A percentile compares a stretch with the other conserved stretches of the same genome.
phyloP scores from a whole-genome alignment of 2,797 vertebrate species.

The Sparidentex hasta region DNA sequence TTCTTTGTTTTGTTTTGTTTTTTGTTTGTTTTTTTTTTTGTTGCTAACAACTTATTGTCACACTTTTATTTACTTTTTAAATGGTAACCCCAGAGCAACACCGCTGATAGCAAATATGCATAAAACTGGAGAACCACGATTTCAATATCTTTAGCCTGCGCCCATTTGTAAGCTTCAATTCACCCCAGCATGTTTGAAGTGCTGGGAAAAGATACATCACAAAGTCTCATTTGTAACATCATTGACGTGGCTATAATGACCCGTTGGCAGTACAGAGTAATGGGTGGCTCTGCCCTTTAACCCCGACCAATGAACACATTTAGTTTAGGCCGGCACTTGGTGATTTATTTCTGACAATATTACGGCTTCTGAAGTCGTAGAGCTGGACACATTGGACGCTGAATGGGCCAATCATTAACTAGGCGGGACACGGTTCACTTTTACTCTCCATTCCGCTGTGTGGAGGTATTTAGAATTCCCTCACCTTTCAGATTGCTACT shows the following conservation, averaged over 20 bases:
- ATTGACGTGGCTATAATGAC: constrained; percentile 84
- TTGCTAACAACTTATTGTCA: constrained; percentile 2
- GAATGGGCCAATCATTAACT: constrained; percentile 85
- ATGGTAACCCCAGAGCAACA: not conserved
- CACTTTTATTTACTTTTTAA: constrained; percentile 14
- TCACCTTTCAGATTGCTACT: constrained; percentile 74
- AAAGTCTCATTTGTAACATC: constrained; percentile 86
- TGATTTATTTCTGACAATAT: constrained; percentile 87
- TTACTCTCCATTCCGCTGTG: constrained; percentile 72
- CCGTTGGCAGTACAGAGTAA: constrained; percentile 83
- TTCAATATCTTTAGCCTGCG: constrained; percentile 44
- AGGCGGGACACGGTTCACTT: constrained; percentile 78
- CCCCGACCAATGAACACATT: constrained; percentile 83
- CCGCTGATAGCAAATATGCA: constrained; percentile 7
- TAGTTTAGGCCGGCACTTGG: constrained; percentile 75
- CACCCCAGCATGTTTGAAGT: constrained; percentile 68
- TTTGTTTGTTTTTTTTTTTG: not conserved
- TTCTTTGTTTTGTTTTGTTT: no score
- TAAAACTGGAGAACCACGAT: constrained; percentile 28
- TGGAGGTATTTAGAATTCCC: constrained; percentile 79
- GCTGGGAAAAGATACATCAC: constrained; percentile 84
- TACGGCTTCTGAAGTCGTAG: constrained; percentile 83
- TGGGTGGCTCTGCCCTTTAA: constrained; percentile 82
- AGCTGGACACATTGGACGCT: constrained; percentile 75
- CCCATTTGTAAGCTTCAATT: constrained; percentile 64